Percentiles rank a stretch among this genome's conserved stretches.
These are phyloP conservation scores for Odontophorus gujanensis DNA, from an alignment of 2,113 vertebrate genomes.

Conservation along the genomic window DNA sequence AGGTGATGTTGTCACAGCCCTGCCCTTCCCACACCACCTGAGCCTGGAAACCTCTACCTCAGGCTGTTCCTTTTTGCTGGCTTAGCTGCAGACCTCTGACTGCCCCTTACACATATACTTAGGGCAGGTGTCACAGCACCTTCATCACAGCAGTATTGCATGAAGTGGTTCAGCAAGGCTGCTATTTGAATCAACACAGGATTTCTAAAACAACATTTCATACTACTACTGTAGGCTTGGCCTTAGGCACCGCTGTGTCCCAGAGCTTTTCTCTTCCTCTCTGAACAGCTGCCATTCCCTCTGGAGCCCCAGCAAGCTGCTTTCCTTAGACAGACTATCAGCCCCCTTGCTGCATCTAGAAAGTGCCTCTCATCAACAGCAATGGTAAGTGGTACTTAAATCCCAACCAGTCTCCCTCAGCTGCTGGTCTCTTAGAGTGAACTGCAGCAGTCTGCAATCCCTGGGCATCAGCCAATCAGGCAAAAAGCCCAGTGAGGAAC, in stretches of 20 bases:
- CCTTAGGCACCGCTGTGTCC: neutral
- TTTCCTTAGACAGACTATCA: neutral
- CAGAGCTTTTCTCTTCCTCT: neutral
- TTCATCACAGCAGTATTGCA: neutral
- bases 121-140: neutral
- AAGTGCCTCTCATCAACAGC: neutral
- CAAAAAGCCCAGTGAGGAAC: constrained; percentile 20
- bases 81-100: neutral
- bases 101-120: neutral
- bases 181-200: constrained; percentile 2
- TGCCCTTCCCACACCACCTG: rapidly evolving
- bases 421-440: neutral
- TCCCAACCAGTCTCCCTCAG: neutral
- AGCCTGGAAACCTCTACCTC: neutral
- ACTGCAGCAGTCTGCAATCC: neutral
- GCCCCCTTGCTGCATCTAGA: neutral
- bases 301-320: neutral
- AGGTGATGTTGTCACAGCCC: neutral
- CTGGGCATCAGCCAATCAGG: neutral
- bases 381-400: neutral
- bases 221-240: constrained; percentile 24
- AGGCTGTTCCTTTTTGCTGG: neutral
- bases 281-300: neutral
- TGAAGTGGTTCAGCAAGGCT: neutral
- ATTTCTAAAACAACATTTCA: constrained; percentile 34